Conservation (phyloP, 2,113 vertebrate genomes). For the Mungos mungo region DNA sequence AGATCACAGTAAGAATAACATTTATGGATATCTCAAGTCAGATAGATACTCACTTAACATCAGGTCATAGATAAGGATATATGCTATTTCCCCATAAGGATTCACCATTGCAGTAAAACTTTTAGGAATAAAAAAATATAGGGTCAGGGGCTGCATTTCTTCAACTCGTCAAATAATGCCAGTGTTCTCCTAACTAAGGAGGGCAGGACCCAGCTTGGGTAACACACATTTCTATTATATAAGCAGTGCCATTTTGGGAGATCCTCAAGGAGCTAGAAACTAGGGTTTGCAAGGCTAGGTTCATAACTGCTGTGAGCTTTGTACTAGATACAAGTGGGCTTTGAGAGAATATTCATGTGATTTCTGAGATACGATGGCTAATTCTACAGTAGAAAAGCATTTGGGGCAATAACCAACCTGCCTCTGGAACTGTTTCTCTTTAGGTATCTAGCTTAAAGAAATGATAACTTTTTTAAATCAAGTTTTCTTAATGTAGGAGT, state of each 20-base stretch:
- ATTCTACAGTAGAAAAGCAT: background rate
- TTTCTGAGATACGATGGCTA: slow-evolving; percentile 27
- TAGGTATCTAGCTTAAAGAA: slow-evolving; percentile 28
- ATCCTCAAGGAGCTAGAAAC: background rate
- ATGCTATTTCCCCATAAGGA: background rate
- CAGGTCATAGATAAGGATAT: background rate
- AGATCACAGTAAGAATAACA: background rate
- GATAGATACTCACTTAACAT: background rate
- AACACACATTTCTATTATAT: slow-evolving; percentile 27
- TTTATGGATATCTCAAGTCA: background rate
- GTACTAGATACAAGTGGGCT: background rate
- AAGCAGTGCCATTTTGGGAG: background rate
- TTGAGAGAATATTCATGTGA: slow-evolving; percentile 22
- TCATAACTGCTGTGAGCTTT: background rate
- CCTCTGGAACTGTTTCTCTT: background rate
- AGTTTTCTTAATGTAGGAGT: background rate
- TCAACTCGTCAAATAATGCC: background rate
- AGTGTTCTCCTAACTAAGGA: background rate
- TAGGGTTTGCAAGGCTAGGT: background rate
- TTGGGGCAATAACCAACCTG: background rate
- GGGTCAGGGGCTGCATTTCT: background rate
- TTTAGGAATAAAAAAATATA: background rate
- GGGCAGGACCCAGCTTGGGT: background rate
- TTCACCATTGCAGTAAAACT: background rate
- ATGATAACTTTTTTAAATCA: background rate